phyloP scores from a whole-genome alignment of 2,797 vertebrate species.

The Ficedula albicollis region DNA sequence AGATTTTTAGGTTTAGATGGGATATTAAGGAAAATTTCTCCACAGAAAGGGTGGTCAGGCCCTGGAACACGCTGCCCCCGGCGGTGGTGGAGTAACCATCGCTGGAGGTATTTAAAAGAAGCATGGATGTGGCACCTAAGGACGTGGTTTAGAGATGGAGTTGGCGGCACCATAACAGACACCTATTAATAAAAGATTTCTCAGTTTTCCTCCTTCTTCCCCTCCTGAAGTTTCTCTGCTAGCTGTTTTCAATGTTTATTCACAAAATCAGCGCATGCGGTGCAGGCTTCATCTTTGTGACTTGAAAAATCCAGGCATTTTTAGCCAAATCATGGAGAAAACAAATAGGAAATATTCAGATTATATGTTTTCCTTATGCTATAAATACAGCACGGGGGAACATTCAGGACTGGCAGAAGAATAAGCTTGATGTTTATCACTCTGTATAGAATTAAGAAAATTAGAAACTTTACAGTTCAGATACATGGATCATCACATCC shows the following conservation, averaged over 20 bases:
- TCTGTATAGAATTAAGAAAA: background rate
- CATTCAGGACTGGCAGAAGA: background rate
- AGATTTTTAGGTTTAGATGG: background rate
- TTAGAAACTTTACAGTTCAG: background rate
- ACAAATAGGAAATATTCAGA: background rate
- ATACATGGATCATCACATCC: fast-evolving
- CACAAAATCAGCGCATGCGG: background rate
- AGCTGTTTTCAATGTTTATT: background rate
- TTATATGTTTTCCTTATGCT: background rate
- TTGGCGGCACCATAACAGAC: background rate
- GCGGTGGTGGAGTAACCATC: background rate
- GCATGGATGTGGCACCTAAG: background rate
- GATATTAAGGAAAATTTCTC: background rate
- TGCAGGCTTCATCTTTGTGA: background rate
- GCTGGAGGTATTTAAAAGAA: background rate
- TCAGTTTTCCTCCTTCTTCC: fast-evolving
- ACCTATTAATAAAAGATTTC: fast-evolving
- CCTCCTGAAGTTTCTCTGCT: background rate
- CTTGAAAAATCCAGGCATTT: background rate
- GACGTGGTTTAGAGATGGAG: background rate
- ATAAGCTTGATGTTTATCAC: background rate
- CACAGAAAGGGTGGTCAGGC: background rate
- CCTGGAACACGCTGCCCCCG: background rate
- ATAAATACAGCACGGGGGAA: fast-evolving
- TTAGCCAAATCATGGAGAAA: background rate